These are phyloP conservation scores for Tupaia tana DNA, from an alignment of 2,113 vertebrate genomes.

Conservation along the genomic window DNA sequence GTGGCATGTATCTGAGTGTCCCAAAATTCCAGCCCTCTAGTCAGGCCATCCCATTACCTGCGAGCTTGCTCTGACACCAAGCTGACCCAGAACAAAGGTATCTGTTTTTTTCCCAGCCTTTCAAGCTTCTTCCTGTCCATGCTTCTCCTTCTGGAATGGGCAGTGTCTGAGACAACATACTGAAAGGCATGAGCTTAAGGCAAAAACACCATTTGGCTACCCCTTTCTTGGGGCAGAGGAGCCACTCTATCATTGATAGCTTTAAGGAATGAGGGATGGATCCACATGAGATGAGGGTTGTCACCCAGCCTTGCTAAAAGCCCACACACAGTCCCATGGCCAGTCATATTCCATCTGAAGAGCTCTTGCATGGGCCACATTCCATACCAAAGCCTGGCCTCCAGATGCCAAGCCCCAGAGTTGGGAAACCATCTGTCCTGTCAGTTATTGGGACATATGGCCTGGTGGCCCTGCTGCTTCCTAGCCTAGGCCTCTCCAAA, in stretches of 20 bases:
- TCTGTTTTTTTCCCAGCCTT: background rate
- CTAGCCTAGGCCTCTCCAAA: background rate
- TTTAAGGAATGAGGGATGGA: background rate
- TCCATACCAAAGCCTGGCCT: conserved; percentile 33
- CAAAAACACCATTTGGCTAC: background rate
- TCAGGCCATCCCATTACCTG: background rate
- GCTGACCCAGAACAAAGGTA: background rate
- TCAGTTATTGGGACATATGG: background rate
- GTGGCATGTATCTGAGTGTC: background rate
- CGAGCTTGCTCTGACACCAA: background rate
- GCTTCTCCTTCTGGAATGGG: background rate
- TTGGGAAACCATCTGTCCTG: background rate
- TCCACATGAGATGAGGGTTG: background rate
- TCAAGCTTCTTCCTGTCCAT: background rate
- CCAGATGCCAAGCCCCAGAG: conserved; percentile 43
- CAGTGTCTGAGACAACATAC: background rate
- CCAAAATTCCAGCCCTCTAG: background rate
- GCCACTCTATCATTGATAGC: background rate
- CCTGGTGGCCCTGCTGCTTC: background rate
- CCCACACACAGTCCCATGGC: background rate
- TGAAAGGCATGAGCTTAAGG: background rate
- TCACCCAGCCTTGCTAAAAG: conserved; percentile 33
- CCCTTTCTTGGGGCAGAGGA: background rate
- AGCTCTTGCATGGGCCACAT: background rate
- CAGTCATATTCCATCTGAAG: conserved; percentile 20